Evolutionary conservation across 2,797 vertebrate species (phyloP).

Genomic region (Gymnopithys bicolor): DNA sequence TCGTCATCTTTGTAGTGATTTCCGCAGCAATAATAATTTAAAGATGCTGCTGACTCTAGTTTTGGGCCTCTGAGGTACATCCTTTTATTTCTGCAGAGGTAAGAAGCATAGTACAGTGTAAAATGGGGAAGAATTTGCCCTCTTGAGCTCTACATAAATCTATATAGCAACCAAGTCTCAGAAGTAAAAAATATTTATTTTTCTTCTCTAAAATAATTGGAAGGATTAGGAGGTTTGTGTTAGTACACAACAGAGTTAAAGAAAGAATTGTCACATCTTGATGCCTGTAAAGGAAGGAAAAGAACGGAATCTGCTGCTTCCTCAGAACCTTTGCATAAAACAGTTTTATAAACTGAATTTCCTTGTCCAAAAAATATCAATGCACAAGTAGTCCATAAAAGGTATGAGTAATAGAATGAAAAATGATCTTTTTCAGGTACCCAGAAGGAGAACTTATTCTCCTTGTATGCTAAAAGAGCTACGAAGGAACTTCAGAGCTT

Average conservation of each 20-base stretch:
- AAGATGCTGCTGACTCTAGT: not conserved
- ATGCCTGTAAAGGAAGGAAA: not conserved
- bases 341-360: not conserved
- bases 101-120: not conserved
- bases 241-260: not conserved
- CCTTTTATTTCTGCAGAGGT: not conserved
- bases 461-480: not conserved
- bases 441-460: not conserved
- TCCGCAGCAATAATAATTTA: not conserved
- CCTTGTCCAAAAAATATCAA: not conserved
- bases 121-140: not conserved
- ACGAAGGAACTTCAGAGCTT: not conserved
- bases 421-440: not conserved
- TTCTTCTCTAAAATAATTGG: not conserved
- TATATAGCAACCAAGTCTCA: not conserved
- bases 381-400: not conserved
- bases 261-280: not conserved
- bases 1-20: not conserved
- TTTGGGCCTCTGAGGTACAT: not conserved
- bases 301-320: not conserved
- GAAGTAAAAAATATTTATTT: not conserved
- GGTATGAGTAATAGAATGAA: not conserved
- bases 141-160: not conserved
- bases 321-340: not conserved
- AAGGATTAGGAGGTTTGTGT: not conserved